Evolutionary conservation across 2,113 vertebrate genomes (phyloP), one percentile per base, ranked within the genome.

Genomic region (Anguilla rostrata): DNA sequence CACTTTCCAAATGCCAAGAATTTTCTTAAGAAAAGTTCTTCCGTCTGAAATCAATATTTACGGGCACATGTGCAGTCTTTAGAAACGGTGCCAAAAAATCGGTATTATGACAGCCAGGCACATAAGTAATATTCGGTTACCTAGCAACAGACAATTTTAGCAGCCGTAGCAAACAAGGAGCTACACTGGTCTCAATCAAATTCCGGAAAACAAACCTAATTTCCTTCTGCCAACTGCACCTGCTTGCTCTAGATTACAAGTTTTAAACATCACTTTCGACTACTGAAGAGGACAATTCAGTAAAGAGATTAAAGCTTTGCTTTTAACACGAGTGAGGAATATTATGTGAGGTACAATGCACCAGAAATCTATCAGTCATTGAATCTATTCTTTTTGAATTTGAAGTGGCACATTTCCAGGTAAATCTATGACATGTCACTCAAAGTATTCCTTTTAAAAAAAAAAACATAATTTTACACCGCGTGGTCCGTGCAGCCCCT

Each of bases 121-220:
- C 43, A 78, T 66, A 60, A 88, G 39, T 26, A 85, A 86, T 78
- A 82, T 78, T 86, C 88, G 22, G 84, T 91, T 91, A 89, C 90
- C 88, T 90, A 87, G 89, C 88, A 91, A 87, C 90, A 89, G 86
- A 83, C 80, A 66, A 57, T 89, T 83, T 89, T 88, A 89, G 89
- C 89, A 87, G 88, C 78, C 9, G 78, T 56, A 41, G 34, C 56
- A 79, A 84, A 84, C 79, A 83, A 88, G 22, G 86, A 86, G 60
- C 60, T 29, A 87, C 57, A 81, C 89, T 90, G 78, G 83, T 84
- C 40, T 80, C 75, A 88, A 91, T 89, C 90, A 89, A 83, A 88
- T 90, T 83, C 83, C 53, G 29, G 39, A 80, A 80, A 87, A 82
- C 0, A 78, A 41, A 90, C 84, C 22, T 40, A 85, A 85, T 89